Conservation (phyloP, 2,113 vertebrate genomes). For the Mobula birostris region DNA sequence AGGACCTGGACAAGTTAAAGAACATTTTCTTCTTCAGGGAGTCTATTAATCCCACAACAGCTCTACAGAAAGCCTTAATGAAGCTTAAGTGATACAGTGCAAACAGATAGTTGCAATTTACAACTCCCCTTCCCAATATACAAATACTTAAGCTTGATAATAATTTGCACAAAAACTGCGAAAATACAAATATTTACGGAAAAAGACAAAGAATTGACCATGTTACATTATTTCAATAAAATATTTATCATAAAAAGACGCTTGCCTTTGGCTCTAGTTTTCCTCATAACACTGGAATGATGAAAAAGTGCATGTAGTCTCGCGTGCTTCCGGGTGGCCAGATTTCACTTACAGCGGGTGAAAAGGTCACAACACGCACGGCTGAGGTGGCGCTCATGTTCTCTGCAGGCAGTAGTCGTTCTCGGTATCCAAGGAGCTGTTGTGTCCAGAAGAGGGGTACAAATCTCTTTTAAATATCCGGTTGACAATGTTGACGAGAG, state of each 20-base stretch:
- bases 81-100: slow-evolving; percentile 33
- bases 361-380: slow-evolving; percentile 25
- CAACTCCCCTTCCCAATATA: slow-evolving; percentile 40
- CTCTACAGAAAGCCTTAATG: slow-evolving; percentile 39
- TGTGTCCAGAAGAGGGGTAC: slow-evolving; percentile 55
- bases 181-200: slow-evolving; percentile 60
- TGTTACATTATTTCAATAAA: slow-evolving; percentile 60
- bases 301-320: slow-evolving; percentile 33
- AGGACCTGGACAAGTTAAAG: slow-evolving; percentile 49
- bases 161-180: slow-evolving; percentile 51
- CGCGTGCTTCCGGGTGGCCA: neutral
- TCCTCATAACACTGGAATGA: slow-evolving; percentile 27
- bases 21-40: slow-evolving; percentile 38
- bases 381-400: slow-evolving; percentile 48
- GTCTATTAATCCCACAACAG: slow-evolving; percentile 30
- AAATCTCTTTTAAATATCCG: slow-evolving; percentile 56
- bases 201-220: slow-evolving; percentile 49
- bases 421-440: slow-evolving; percentile 61
- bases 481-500: slow-evolving; percentile 56
- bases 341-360: slow-evolving; percentile 42
- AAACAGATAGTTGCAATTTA: slow-evolving; percentile 36
- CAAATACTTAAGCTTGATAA: slow-evolving; percentile 41
- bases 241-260: slow-evolving; percentile 34
- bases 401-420: slow-evolving; percentile 57
- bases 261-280: slow-evolving; percentile 28